phyloP scores from a whole-genome alignment of 2,888 invertebrate genomes.

The Leptinotarsa peninsularis region DNA sequence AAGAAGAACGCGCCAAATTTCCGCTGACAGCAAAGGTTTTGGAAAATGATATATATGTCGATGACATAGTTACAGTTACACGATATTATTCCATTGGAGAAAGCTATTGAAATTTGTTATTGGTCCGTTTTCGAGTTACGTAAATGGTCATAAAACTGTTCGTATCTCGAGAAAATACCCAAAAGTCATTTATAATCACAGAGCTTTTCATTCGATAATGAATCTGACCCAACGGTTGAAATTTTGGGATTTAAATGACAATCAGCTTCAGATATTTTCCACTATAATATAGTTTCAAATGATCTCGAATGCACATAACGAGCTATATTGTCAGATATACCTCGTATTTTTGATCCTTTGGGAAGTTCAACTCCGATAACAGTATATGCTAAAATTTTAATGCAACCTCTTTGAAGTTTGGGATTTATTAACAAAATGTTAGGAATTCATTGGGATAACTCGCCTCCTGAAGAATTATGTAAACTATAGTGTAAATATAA shows the following conservation, averaged over 20 bases:
- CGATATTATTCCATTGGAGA: too few relatives aligned
- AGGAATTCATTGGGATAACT: too few relatives aligned
- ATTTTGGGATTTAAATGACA: too few relatives aligned
- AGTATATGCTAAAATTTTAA: neutral
- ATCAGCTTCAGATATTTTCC: too few relatives aligned
- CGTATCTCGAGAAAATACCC: neutral
- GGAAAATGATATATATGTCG: slow-evolving; percentile 7
- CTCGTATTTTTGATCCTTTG: slow-evolving; percentile 3
- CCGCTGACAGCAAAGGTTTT: neutral
- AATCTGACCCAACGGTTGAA: too few relatives aligned
- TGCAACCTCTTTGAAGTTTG: too few relatives aligned
- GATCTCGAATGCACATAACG: neutral
- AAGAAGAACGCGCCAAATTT: neutral
- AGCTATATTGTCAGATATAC: neutral
- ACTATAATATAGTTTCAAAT: too few relatives aligned
- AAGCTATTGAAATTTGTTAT: too few relatives aligned
- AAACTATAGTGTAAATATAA: neutral
- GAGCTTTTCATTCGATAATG: neutral
- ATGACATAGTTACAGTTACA: too few relatives aligned
- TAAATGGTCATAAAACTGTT: neutral
- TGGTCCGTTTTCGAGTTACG: too few relatives aligned
- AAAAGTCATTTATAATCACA: neutral
- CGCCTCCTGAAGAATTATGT: neutral
- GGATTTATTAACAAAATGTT: too few relatives aligned
- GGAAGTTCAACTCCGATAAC: neutral